These are phyloP conservation scores for Lomographa bimaculata DNA, from an alignment of 2,888 invertebrate genomes.

Conservation along the genomic window DNA sequence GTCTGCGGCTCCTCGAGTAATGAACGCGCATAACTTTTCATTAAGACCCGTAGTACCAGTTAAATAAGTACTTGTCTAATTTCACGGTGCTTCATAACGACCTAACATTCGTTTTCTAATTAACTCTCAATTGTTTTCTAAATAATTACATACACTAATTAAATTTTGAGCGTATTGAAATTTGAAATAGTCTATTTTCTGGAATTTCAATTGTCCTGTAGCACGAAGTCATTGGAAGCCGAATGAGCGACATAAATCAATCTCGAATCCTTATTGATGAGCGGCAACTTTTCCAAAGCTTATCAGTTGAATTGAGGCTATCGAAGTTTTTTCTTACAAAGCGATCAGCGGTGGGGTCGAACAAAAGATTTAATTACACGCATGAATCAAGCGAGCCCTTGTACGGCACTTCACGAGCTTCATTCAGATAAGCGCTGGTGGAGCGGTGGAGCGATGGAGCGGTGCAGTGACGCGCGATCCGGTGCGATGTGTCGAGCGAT, in stretches of 20 bases:
- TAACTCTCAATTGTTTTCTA: background rate
- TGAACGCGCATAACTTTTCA: constrained; percentile 57
- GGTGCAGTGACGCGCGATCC: constrained; percentile 65
- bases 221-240: constrained; percentile 4
- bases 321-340: constrained; percentile 60
- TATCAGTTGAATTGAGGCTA: constrained; percentile 63
- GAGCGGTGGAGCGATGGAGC: constrained; percentile 61
- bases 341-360: constrained; percentile 59
- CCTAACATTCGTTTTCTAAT: constrained; percentile 11
- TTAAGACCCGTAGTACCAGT: constrained; percentile 39
- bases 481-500: constrained; percentile 56
- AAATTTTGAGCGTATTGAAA: no score
- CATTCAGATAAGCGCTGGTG: constrained; percentile 52
- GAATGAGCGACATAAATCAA: constrained; percentile 52
- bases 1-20: constrained; percentile 54
- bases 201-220: background rate
- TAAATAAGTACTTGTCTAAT: constrained; percentile 39
- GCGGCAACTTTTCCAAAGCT: constrained; percentile 51
- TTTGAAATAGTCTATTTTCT: no score
- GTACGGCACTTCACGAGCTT: constrained; percentile 43
- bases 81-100: constrained; percentile 34
- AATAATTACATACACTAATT: background rate
- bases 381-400: constrained; percentile 71
- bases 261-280: constrained; percentile 60
- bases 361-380: constrained; percentile 83